Percentiles rank a stretch among this genome's conserved stretches.
These are phyloP conservation scores for Hydrozoanthus tunicans DNA, from an alignment of 64 coral and sea anemone genomes.

Conservation along the genomic window DNA sequence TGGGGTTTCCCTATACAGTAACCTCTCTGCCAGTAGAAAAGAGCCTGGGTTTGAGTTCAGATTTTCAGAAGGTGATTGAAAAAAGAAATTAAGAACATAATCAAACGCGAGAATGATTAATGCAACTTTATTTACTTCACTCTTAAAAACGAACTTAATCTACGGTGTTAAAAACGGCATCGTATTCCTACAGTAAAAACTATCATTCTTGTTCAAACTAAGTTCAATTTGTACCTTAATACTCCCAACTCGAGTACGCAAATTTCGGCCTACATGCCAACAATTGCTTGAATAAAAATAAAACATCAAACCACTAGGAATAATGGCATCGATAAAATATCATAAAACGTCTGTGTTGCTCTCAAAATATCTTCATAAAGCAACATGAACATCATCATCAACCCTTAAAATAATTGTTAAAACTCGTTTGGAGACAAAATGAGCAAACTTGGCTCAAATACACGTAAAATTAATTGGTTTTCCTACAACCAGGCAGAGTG, in stretches of 20 bases:
- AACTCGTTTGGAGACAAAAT: slow-evolving; percentile 6
- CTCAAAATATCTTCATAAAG: background rate
- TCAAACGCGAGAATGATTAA: slow-evolving; percentile 20
- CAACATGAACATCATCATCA: slow-evolving; percentile 28
- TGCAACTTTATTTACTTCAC: slow-evolving; percentile 54
- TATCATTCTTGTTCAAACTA: background rate
- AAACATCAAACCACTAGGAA: background rate
- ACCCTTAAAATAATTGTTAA: slow-evolving; percentile 25
- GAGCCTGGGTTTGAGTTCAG: background rate
- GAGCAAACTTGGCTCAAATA: background rate
- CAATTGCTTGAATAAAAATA: slow-evolving; percentile 42
- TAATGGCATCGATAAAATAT: background rate
- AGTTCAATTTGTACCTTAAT: background rate
- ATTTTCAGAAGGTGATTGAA: background rate
- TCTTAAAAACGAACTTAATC: slow-evolving; percentile 50
- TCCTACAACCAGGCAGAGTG: background rate
- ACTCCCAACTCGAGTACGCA: slow-evolving; percentile 28
- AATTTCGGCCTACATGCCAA: slow-evolving; percentile 21
- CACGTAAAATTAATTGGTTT: slow-evolving; percentile 17
- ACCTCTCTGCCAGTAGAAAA: background rate
- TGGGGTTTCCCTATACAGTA: too few species aligned
- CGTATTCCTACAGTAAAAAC: background rate
- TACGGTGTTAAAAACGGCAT: slow-evolving; percentile 42
- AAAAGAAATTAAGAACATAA: background rate
- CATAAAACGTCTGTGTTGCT: slow-evolving; percentile 47